Percentiles rank a stretch among this genome's conserved stretches.
phyloP scores from a whole-genome alignment of 1,140 invertebrate species.

The Drosophila persimilis region DNA sequence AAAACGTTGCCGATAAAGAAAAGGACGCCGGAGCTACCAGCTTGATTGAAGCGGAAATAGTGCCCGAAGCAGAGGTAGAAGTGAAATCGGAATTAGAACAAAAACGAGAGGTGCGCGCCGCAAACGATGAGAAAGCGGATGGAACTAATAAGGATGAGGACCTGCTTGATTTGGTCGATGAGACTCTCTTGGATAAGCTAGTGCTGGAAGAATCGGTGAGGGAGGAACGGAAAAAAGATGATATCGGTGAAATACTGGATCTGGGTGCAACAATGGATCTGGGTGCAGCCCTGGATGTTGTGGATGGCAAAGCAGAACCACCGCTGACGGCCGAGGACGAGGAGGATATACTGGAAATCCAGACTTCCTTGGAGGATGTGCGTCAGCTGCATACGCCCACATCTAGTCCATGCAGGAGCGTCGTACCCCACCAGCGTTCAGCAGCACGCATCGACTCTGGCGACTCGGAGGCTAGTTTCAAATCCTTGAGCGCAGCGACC shows the following conservation, averaged over 20 bases:
- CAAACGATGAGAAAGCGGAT: neutral
- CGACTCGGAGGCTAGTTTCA: slow-evolving; percentile 56
- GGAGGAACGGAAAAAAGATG: neutral
- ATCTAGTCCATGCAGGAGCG: slow-evolving; percentile 9
- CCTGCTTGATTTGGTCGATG: no score
- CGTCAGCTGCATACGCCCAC: slow-evolving; percentile 51
- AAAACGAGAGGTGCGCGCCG: no score
- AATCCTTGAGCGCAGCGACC: slow-evolving; percentile 32
- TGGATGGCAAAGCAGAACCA: neutral
- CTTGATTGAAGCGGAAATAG: neutral
- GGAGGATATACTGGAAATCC: slow-evolving; percentile 59
- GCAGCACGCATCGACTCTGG: slow-evolving; percentile 10
- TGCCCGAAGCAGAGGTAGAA: neutral
- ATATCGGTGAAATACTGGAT: slow-evolving; percentile 1
- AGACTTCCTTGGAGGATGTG: slow-evolving; percentile 60
- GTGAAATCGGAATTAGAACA: no score
- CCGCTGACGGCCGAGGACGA: slow-evolving; percentile 1
- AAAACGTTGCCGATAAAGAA: neutral
- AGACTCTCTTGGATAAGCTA: neutral
- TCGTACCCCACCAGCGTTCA: neutral
- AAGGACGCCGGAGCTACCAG: neutral
- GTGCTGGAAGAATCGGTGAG: neutral
- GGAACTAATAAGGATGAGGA: neutral
- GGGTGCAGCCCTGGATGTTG: neutral
- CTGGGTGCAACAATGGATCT: neutral